Evolutionary conservation across 2,113 vertebrate genomes (phyloP).

Genomic region (Triplophysa rosa): DNA sequence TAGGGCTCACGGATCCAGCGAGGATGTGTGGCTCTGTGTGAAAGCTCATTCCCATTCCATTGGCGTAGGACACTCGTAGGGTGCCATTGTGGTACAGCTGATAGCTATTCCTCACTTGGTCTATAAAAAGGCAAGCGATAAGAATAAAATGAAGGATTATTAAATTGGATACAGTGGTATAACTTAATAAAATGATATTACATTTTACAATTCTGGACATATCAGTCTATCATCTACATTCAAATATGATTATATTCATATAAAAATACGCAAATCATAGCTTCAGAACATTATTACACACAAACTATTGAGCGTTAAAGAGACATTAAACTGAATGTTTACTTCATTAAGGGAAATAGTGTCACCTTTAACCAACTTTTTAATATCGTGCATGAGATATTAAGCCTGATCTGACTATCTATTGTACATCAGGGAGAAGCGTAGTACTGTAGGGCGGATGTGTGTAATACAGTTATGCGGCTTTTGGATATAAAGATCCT

Average conservation of each 20-base stretch:
- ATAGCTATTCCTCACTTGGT: conserved; percentile 90
- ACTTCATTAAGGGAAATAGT: background rate
- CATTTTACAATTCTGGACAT: background rate
- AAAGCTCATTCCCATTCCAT: conserved; percentile 89
- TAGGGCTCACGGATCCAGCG: conserved; percentile 85
- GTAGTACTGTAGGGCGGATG: conserved; percentile 17
- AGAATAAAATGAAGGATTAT: background rate
- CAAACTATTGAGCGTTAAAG: background rate
- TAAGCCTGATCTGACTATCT: conserved; percentile 32
- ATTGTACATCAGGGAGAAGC: conserved; percentile 32
- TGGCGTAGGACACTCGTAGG: conserved; percentile 86
- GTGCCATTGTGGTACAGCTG: conserved; percentile 88
- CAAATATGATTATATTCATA: background rate
- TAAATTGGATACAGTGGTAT: background rate
- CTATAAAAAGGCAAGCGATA: conserved; percentile 60
- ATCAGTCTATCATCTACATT: background rate
- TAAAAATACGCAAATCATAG: too few relatives aligned
- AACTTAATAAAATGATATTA: background rate
- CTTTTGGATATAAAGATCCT: conserved; percentile 41
- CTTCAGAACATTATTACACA: too few relatives aligned
- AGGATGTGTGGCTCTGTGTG: conserved; percentile 88
- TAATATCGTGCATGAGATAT: conserved; percentile 32
- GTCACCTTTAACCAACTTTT: background rate
- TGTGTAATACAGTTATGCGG: conserved; percentile 23
- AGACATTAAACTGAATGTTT: too few relatives aligned